A percentile compares a stretch with the other conserved stretches of the same genome.
phyloP scores from a whole-genome alignment of 2,888 invertebrate genomes.

The Hydrotaea cyrtoneurina region DNA sequence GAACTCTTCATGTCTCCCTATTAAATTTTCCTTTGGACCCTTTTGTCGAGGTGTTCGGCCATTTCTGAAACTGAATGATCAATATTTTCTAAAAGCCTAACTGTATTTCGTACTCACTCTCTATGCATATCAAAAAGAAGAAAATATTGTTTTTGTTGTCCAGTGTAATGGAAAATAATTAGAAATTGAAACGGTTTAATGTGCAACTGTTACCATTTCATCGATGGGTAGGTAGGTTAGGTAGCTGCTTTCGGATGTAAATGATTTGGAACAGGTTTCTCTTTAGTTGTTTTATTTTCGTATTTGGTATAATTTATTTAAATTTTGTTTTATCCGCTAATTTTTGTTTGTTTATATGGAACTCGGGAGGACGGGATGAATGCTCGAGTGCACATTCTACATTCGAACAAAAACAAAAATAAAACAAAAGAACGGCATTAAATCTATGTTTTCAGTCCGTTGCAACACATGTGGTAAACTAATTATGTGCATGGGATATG shows the following conservation, averaged over 20 bases:
- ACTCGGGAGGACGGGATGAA: conserved; percentile 19
- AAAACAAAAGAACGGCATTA: not conserved
- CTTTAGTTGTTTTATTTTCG: not conserved
- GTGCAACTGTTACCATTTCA: not conserved
- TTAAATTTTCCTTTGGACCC: no score
- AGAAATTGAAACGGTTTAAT: not conserved
- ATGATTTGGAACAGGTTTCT: not conserved
- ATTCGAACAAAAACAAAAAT: not conserved
- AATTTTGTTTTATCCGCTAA: conserved; percentile 22
- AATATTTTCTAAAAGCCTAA: no score
- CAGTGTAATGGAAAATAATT: not conserved
- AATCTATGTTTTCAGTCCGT: conserved; percentile 1
- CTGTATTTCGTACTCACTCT: no score
- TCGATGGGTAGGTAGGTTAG: not conserved
- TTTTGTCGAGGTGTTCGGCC: no score
- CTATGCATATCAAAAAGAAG: no score
- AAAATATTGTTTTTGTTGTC: not conserved
- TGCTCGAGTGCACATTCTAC: conserved; percentile 21
- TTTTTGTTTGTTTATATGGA: conserved; percentile 26
- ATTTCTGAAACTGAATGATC: no score
- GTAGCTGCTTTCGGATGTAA: not conserved
- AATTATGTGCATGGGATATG: conserved; percentile 10
- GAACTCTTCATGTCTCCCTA: no score
- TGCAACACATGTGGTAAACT: conserved; percentile 29
- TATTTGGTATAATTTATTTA: conserved; percentile 22